Evolutionary conservation across 2,113 vertebrate species (phyloP).

Genomic region (Suncus etruscus): DNA sequence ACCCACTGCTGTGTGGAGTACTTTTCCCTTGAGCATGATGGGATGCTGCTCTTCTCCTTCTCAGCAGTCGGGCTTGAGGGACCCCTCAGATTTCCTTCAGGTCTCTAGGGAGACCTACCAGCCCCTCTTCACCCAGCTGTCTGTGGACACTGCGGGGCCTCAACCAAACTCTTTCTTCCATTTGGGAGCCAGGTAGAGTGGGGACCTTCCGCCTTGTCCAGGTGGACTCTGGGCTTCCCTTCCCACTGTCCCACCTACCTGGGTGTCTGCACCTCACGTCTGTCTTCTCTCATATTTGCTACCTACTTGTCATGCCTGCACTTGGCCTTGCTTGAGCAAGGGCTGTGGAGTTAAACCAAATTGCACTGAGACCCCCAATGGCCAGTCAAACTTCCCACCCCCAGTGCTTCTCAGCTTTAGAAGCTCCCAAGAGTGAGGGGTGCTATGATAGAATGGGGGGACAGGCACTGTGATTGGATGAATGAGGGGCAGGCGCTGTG

Average conservation of each 20-base stretch:
- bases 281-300: conserved; percentile 71
- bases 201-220: not conserved
- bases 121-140: too few relatives aligned
- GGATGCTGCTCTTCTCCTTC: too few relatives aligned
- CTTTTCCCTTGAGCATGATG: too few relatives aligned
- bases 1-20: too few relatives aligned
- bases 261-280: conserved; percentile 72
- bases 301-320: conserved; percentile 75
- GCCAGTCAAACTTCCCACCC: conserved; percentile 31
- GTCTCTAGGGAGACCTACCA: too few relatives aligned
- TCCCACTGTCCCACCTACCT: conserved; percentile 66
- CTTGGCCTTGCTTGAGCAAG: conserved; percentile 68
- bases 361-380: conserved; percentile 44
- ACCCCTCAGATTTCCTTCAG: too few relatives aligned
- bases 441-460: too few relatives aligned
- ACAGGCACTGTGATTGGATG: too few relatives aligned
- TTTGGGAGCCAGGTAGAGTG: not conserved
- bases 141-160: not conserved
- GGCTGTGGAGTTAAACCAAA: conserved; percentile 78
- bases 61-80: too few relatives aligned
- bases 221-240: conserved; percentile 27
- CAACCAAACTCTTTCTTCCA: not conserved
- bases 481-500: too few relatives aligned
- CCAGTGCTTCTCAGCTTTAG: conserved; percentile 37
- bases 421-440: not conserved